These are phyloP conservation scores for Mustelus asterias DNA, from an alignment of 2,113 vertebrate genomes.

Conservation along the genomic window DNA sequence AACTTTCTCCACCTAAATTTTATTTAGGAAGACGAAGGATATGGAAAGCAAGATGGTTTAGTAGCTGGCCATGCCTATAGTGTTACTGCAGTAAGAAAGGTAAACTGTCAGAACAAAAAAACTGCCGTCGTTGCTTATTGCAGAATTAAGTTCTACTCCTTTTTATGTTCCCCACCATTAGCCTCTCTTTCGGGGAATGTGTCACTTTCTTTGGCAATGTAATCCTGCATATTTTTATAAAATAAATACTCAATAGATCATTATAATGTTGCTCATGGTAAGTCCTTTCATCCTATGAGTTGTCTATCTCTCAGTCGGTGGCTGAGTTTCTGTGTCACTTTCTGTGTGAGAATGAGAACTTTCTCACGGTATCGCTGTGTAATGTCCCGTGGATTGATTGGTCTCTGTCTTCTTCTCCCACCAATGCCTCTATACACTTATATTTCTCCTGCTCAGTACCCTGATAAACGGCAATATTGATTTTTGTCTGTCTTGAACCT, in stretches of 20 bases:
- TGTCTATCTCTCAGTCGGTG: background rate
- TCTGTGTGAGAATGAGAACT: background rate
- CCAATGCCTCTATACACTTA: too few relatives aligned
- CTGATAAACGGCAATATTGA: background rate
- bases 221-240: background rate
- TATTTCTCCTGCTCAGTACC: too few relatives aligned
- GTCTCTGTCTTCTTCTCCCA: background rate
- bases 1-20: background rate
- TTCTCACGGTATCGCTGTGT: background rate
- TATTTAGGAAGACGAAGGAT: background rate
- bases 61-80: constrained; percentile 37
- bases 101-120: background rate
- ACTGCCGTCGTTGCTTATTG: background rate
- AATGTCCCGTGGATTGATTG: background rate
- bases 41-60: constrained; percentile 27
- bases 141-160: background rate
- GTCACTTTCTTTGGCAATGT: background rate
- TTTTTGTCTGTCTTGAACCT: background rate
- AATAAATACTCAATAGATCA: background rate
- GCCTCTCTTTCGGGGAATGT: background rate
- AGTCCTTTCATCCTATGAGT: background rate
- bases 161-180: background rate
- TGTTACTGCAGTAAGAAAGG: constrained; percentile 37
- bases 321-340: background rate
- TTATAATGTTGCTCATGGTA: background rate